Conservation (phyloP, 30 jellyfish, hydroid and myxozoan species). For the Sanderia malayensis region DNA sequence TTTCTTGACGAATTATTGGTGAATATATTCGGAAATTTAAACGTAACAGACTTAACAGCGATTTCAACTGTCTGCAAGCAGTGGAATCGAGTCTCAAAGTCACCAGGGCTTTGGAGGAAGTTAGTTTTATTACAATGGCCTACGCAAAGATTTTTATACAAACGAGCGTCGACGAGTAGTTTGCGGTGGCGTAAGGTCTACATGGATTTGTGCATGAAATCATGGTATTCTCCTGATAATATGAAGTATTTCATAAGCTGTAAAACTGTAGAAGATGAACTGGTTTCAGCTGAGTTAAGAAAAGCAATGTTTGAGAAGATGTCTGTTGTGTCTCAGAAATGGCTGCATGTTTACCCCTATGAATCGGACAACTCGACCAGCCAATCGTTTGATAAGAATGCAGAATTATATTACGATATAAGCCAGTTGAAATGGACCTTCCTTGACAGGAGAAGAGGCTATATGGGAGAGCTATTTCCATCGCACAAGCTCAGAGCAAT, state of each 20-base stretch:
- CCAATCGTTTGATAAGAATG: conserved; percentile 66
- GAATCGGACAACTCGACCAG: conserved; percentile 77
- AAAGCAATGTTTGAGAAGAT: conserved; percentile 74
- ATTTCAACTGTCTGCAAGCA: conserved; percentile 73
- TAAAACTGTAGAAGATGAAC: conserved; percentile 86
- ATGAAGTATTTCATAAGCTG: conserved; percentile 96
- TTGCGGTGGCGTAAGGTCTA: conserved; percentile 76
- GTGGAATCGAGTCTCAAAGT: conserved; percentile 76
- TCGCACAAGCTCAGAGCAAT: conserved; percentile 37
- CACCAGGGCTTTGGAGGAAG: conserved; percentile 78
- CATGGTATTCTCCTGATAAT: conserved; percentile 94
- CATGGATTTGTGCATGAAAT: conserved; percentile 64
- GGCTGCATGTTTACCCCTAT: conserved; percentile 84
- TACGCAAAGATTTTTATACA: conserved; percentile 85
- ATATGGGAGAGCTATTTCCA: conserved; percentile 68
- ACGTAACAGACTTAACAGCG: conserved; percentile 34
- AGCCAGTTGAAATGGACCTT: conserved; percentile 83
- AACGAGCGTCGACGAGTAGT: conserved; percentile 39
- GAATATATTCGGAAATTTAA: conserved; percentile 41
- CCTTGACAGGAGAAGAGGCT: conserved; percentile 92
- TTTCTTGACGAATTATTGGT: conserved; percentile 75
- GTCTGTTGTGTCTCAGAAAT: conserved; percentile 70
- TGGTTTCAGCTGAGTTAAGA: conserved; percentile 48
- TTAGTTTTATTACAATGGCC: conserved; percentile 83
- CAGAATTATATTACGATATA: conserved; percentile 82